Base-by-base conservation (phyloP, 2,888 invertebrate species). In the Leptinotarsa peninsularis region DNA sequence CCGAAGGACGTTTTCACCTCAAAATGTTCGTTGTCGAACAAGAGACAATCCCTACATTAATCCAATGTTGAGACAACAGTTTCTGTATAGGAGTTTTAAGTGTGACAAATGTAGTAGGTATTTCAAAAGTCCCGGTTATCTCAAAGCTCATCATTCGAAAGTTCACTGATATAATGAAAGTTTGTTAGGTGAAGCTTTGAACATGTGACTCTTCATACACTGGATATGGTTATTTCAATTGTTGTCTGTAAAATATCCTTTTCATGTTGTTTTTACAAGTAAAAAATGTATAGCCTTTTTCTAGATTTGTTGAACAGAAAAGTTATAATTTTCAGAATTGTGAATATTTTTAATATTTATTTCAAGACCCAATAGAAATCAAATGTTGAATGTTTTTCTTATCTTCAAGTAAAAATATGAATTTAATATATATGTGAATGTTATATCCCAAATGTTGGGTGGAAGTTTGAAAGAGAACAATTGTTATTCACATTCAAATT, bases 71-170 rank as follows among this genome's bases (percentile, higher is more conserved):
- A 86, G 85, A 79, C 85, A 88, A 76, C 88, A 88, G 76, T 88
- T 88, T 81, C 82, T 85, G 76, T 83, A 83, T 73, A 84, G 86
- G 74, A 87, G 86, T 84, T 88, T 88, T 80, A 86, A 84, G 77
- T 88, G 88, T 80, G 84, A 85, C 52, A 85, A 84, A 76, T 88
- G 88, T 78, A 87, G 85, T 78, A 83, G 88, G 73, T 85, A 86
- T 73, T 88, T 88, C 81, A 88, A 88, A 82, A 88, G 88, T 82
- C 88, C 85, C 33, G 88, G 88, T 13, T 88, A 88, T 81, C 82
- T 88, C 67, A 88, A 88, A 79, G 87, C 88, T 49, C 88, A 88
- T 80, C 83, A 85, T 75, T 87, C 87, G 67, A 88, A 88, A 83
- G 85, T 88, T 76, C 88, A 88, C 82, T 85, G 49, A 70, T 7